Evolutionary conservation across 1,140 invertebrate species (phyloP).

Genomic region (Adoxophyes honmai): DNA sequence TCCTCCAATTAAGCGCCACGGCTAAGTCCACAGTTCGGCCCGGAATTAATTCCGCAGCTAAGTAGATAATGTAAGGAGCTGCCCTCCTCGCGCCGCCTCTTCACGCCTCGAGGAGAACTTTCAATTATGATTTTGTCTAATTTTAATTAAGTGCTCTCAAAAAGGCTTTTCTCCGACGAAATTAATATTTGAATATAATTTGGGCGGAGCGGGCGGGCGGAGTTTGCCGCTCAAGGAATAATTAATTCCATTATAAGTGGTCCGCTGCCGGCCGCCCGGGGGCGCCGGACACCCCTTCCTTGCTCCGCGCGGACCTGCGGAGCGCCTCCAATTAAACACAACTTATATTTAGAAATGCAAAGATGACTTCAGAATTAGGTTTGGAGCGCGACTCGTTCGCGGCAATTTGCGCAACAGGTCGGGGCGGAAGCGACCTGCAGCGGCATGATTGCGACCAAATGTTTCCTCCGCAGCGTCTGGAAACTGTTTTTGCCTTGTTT

Average conservation of each 20-base stretch:
- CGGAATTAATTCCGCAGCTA: constrained; percentile 69
- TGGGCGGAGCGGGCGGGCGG: constrained; percentile 66
- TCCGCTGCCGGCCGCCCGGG: constrained; percentile 30
- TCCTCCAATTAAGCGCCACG: constrained; percentile 47
- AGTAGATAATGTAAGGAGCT: constrained; percentile 71
- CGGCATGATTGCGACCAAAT: constrained; percentile 72
- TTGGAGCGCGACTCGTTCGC: constrained; percentile 17
- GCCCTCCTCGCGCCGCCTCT: constrained; percentile 55
- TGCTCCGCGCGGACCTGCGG: not conserved
- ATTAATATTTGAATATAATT: constrained; percentile 77
- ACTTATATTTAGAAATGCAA: not conserved
- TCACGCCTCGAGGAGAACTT: constrained; percentile 75
- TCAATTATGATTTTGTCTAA: constrained; percentile 77
- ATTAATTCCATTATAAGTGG: constrained; percentile 71
- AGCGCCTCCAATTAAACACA: not conserved
- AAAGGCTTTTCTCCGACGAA: constrained; percentile 72
- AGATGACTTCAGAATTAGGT: not conserved
- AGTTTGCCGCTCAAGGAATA: constrained; percentile 65
- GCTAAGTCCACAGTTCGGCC: constrained; percentile 33
- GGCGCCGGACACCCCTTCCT: constrained; percentile 22
- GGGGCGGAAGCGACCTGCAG: constrained; percentile 73
- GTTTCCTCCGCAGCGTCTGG: constrained; percentile 65
- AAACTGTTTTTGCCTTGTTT: constrained; percentile 64
- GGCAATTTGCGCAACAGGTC: constrained; percentile 74
- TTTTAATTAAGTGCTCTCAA: constrained; percentile 76